Conservation (phyloP, 2,888 invertebrate species). For the Electrophaes corylata region DNA sequence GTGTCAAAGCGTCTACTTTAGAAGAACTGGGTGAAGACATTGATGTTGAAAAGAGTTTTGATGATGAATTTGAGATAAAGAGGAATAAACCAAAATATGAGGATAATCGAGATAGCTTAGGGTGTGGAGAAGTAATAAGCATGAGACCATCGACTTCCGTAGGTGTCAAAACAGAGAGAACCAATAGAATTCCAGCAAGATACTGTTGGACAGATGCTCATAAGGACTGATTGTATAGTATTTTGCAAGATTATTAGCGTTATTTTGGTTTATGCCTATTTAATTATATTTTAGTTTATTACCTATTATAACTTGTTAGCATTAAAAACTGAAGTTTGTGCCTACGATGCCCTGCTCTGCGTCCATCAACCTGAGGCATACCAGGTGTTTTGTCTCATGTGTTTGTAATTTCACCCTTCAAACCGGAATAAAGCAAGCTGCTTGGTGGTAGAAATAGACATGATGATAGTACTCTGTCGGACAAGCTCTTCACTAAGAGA, state of each 20-base stretch:
- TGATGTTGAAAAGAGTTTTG: slow-evolving; percentile 56
- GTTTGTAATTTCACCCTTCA: too few species aligned
- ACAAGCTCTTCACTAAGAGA: too few species aligned
- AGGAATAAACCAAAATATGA: slow-evolving; percentile 33
- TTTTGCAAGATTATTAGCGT: slow-evolving; percentile 5
- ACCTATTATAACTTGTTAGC: slow-evolving; percentile 6
- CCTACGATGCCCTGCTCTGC: too few species aligned
- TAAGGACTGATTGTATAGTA: slow-evolving; percentile 32
- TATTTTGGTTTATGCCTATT: not conserved
- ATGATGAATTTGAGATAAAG: slow-evolving; percentile 51
- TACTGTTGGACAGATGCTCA: slow-evolving; percentile 75
- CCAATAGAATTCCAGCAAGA: slow-evolving; percentile 62
- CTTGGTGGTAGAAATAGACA: too few species aligned
- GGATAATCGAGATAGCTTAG: slow-evolving; percentile 40
- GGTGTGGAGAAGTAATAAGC: slow-evolving; percentile 54
- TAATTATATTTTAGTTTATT: slow-evolving; percentile 16
- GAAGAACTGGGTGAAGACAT: slow-evolving; percentile 65
- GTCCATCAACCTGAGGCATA: too few species aligned
- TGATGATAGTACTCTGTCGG: too few species aligned
- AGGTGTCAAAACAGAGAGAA: slow-evolving; percentile 54
- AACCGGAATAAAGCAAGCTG: too few species aligned
- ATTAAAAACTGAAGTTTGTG: not conserved
- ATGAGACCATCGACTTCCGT: slow-evolving; percentile 36
- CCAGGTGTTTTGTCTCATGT: too few species aligned
- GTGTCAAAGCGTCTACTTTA: slow-evolving; percentile 55